Evolutionary conservation across 2,888 invertebrate species (phyloP), one percentile per base, ranked within the genome.

Genomic region (Cosmopolites sordidus): DNA sequence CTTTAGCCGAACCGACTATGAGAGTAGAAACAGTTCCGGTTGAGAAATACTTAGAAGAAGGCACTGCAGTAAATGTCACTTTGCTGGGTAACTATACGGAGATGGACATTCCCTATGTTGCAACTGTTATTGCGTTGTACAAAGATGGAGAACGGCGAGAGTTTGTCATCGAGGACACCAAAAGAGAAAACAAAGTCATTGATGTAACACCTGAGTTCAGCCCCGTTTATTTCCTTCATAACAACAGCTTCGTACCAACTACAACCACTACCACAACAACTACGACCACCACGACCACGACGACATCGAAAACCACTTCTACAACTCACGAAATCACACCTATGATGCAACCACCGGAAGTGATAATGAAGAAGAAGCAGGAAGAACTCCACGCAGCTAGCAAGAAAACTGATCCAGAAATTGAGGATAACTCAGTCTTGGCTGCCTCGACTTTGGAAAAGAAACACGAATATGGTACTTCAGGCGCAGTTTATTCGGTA

Each of bases 21-120:
- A 78, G 76, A 58, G 81, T 83, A 3, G 80, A 80, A 56, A 71
- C 81, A 3, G 76, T 72, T 63, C 81, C 83, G 66, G 79, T 84
- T 55, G 80, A 79, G 65, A 67, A 66, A 49, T 66, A 64, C 43
- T 73, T 92, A 50, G 82, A 84, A 68, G 84, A 87, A 2, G 90
- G 88, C 18, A 91, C 91, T 0, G 89, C 85, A 1, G 83, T 89
- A 45, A 91, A 92, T 70, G 88, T 91, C 0, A 89, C 88, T 0
- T 78, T 92, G 14, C 78, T 77, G 46, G 91, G 87, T 1, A 86
- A 86, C 66, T 80, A 83, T 63, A 85, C 87, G 0, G 83, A 84
- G 55, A 78, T 83, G 48, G 89, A 91, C 62, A 80, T 85, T 1
- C 87, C 86, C 22, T 92, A 89, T 67, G 79, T 78, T 17, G 89